Conservation (phyloP, 2,797 vertebrate species). For the Odontamblyopus rebecca region DNA sequence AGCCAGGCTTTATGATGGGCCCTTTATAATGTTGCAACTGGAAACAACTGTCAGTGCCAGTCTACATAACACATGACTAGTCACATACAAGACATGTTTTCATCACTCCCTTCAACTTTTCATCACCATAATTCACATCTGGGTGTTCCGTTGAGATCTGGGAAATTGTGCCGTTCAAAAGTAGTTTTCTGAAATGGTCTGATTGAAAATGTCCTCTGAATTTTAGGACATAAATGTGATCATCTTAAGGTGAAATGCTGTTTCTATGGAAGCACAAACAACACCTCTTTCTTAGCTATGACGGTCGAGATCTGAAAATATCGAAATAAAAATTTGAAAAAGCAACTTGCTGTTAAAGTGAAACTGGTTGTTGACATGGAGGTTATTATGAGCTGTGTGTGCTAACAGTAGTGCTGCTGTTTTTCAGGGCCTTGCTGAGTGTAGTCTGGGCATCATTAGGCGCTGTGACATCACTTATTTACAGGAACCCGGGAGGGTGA, state of each 20-base stretch:
- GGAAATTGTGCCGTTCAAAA: conserved; percentile 7
- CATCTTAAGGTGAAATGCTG: not conserved
- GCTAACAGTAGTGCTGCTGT: conserved; percentile 37
- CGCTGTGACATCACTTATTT: conserved; percentile 79
- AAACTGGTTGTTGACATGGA: conserved; percentile 42
- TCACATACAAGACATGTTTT: conserved; percentile 23
- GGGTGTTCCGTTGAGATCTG: conserved; percentile 1
- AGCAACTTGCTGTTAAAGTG: conserved; percentile 8
- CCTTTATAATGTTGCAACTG: conserved; percentile 75
- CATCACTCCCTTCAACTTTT: conserved; percentile 17
- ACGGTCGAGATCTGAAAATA: not conserved
- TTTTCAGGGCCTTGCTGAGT: conserved; percentile 48
- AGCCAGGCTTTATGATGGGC: conserved; percentile 80
- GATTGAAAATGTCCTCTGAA: not conserved
- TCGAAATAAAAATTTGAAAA: not conserved
- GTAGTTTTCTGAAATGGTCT: not conserved
- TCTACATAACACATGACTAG: conserved; percentile 38
- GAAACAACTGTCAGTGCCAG: conserved; percentile 79
- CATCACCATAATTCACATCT: conserved; percentile 12
- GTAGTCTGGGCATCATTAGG: conserved; percentile 78
- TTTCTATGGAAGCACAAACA: not conserved
- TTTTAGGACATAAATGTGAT: not conserved
- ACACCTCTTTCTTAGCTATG: not conserved
- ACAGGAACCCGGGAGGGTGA: conserved; percentile 79
- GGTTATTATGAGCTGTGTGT: conserved; percentile 15